These are phyloP conservation scores for Mormyrops boulengeri DNA, from an alignment of 2,797 vertebrate genomes.

Conservation along the genomic window DNA sequence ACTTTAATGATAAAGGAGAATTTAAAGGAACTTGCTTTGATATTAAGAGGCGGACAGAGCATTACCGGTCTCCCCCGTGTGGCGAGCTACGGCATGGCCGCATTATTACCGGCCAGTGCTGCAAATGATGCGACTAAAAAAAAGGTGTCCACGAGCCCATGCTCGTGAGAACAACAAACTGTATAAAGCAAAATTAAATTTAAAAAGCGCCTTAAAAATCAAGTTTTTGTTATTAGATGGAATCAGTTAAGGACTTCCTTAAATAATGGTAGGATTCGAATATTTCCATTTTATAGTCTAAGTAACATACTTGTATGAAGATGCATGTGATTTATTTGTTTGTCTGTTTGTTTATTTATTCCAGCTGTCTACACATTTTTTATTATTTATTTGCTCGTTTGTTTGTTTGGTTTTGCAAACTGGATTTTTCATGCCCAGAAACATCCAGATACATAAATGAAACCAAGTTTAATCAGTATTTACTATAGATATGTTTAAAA, in stretches of 20 bases:
- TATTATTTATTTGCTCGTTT: not conserved
- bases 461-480: not conserved
- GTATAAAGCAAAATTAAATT: not conserved
- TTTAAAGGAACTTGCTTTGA: not conserved
- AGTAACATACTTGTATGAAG: not conserved
- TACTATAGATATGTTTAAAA: not conserved
- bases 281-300: not conserved
- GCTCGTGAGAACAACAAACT: not conserved
- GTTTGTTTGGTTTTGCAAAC: not conserved
- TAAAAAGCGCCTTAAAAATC: not conserved
- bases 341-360: not conserved
- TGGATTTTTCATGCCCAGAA: not conserved
- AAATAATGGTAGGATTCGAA: not conserved
- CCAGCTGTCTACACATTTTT: not conserved
- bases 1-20: not conserved
- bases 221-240: not conserved
- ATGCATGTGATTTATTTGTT: not conserved
- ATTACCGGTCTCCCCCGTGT: conserved; percentile 20
- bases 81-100: not conserved
- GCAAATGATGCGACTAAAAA: not conserved
- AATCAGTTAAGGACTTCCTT: not conserved
- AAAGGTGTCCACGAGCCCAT: not conserved
- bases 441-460: not conserved
- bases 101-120: not conserved
- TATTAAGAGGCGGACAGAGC: not conserved